Conservation (phyloP, 2,888 invertebrate genomes). For the Hipparchia semele region DNA sequence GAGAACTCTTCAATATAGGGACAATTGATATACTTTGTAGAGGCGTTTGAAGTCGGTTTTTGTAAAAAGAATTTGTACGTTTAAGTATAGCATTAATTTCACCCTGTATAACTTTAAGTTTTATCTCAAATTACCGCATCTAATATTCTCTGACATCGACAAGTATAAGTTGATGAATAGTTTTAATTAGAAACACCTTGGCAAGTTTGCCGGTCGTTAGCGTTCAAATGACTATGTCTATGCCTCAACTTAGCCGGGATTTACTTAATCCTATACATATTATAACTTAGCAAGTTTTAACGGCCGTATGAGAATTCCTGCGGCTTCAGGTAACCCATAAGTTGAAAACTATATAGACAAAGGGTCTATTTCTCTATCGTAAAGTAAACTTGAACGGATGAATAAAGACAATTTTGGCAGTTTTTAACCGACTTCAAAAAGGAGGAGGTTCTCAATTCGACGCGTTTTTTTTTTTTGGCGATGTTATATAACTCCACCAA, state of each 20-base stretch:
- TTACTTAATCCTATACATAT: slow-evolving; percentile 6
- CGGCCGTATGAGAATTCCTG: not conserved
- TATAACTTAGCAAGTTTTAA: not conserved
- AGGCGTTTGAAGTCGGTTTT: too few species aligned
- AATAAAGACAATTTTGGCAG: too few species aligned
- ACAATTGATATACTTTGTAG: too few species aligned
- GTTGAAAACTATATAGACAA: not conserved
- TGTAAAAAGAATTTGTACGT: too few species aligned
- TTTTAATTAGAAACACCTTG: slow-evolving; percentile 24
- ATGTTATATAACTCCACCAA: too few species aligned
- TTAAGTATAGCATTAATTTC: too few species aligned
- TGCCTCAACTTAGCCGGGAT: slow-evolving; percentile 3
- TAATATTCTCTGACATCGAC: not conserved
- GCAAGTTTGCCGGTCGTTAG: slow-evolving; percentile 21
- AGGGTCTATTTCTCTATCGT: not conserved
- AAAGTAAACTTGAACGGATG: not conserved
- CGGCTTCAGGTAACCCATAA: not conserved
- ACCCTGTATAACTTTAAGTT: too few species aligned
- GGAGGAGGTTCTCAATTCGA: too few species aligned
- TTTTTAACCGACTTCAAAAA: too few species aligned
- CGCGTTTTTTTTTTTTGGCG: too few species aligned
- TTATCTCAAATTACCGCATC: slow-evolving; percentile 7
- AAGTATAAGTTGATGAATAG: slow-evolving; percentile 21
- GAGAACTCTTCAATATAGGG: too few species aligned
- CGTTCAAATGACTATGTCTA: slow-evolving; percentile 19